Conservation (phyloP, 2,797 vertebrate species). For the Danio tinwini region DNA sequence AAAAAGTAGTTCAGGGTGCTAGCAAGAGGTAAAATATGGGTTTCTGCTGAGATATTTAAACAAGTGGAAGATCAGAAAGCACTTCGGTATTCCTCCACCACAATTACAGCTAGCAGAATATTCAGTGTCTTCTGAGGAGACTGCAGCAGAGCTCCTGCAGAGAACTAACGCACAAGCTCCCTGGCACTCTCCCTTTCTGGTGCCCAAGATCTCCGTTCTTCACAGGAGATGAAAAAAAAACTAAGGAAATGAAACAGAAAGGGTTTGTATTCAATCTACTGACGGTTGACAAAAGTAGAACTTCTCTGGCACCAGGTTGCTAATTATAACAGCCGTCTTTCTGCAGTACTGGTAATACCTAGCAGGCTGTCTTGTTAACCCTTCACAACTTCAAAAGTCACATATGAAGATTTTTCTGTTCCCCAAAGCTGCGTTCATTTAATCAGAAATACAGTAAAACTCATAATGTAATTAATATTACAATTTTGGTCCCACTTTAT, state of each 20-base stretch:
- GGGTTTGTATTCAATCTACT: not conserved
- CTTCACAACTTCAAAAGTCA: not conserved
- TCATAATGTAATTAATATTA: not conserved
- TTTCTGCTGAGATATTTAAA: not conserved
- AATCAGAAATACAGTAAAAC: not conserved
- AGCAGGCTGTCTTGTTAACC: not conserved
- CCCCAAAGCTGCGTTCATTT: not conserved
- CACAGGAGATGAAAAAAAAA: not conserved
- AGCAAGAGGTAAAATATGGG: not conserved
- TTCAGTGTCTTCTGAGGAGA: not conserved
- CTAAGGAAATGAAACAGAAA: not conserved
- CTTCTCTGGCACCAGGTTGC: not conserved
- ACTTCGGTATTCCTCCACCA: not conserved
- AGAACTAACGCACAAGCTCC: not conserved
- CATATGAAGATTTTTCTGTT: not conserved
- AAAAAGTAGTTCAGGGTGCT: not conserved
- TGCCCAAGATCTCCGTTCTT: not conserved
- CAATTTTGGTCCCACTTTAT: too few relatives aligned
- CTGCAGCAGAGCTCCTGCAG: not conserved
- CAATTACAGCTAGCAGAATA: conserved; percentile 10
- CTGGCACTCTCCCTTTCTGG: not conserved
- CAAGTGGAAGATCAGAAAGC: not conserved
- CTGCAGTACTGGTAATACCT: not conserved
- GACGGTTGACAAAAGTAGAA: not conserved
- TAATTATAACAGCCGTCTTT: not conserved